Base-by-base conservation (phyloP, 2,113 vertebrate genomes). In the Hucho hucho region DNA sequence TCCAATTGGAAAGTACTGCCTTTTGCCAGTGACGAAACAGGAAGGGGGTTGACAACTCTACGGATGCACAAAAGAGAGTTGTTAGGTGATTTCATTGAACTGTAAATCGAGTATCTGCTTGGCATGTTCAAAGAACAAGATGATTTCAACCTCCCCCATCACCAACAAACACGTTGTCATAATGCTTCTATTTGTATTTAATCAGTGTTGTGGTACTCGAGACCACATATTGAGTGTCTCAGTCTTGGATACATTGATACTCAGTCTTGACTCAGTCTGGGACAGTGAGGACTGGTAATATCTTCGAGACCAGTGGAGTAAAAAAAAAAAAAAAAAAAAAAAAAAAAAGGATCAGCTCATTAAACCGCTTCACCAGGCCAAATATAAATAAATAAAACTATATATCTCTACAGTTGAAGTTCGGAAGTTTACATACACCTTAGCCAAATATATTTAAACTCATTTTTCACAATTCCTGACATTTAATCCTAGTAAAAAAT, bases 211-310 rank as follows among this genome's bases (percentile, higher is more conserved):
- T 43, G 9, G 37, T 43, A 43, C 37, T 43, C 37, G 37, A 58
- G 56, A 7, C 22, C 32, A 29, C 86, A 89, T 91, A 92, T 92
- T 92, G 92, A 29, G 4, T 18, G 18, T 16, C 26, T 16, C 24
- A 9, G 37, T 43, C 22, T 29, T 72, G 13, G 25, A 18, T 88
- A 86, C 81, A 88, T 87, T 84, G 82, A 49, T 89, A 46, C 90
- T 92, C 90, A 92, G 84, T 90, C 87, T 43, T 43, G 37, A 37
- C 37, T 37, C 7, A 7, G 37, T 37, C 37, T 37, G 7, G 37
- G 37, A 43, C 37, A 43, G 37, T 43, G 9, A 43, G 37, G 37
- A 12, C 37, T 43, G 37, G 9, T 43, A 0, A 43, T 43, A 11
- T 43, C 37, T 43, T 12, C 7, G 9, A 43, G 9, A 43, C 37